Conservation (phyloP, 1,140 invertebrate genomes). For the Drosophila malerkotliana region DNA sequence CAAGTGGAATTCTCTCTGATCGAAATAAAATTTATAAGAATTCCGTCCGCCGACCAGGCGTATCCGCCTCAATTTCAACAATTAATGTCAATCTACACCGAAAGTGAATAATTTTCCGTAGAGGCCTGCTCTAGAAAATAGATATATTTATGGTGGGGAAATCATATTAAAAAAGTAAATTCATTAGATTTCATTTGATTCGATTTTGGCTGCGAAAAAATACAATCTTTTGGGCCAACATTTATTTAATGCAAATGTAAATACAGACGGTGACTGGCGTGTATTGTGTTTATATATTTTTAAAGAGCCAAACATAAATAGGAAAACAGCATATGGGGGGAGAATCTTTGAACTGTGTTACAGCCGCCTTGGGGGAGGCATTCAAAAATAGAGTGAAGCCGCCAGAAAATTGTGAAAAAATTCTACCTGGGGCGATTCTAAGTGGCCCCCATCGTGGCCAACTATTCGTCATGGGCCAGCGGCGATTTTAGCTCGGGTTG, state of each 20-base stretch:
- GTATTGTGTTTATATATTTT: slow-evolving; percentile 47
- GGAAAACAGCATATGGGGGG: slow-evolving; percentile 8
- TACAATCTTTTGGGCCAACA: slow-evolving; percentile 46
- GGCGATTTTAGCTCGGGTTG: slow-evolving; percentile 13
- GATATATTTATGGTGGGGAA: slow-evolving; percentile 34
- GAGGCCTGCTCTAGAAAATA: slow-evolving; percentile 10
- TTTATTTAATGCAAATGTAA: slow-evolving; percentile 59
- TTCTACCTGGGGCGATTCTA: slow-evolving; percentile 47
- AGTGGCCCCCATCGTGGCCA: slow-evolving; percentile 28
- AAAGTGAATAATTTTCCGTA: slow-evolving; percentile 52
- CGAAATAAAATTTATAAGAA: slow-evolving; percentile 28
- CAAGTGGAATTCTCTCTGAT: slow-evolving; percentile 4
- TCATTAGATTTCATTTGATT: slow-evolving; percentile 65
- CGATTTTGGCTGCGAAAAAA: slow-evolving; percentile 25
- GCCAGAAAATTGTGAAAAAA: slow-evolving; percentile 19
- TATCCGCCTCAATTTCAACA: slow-evolving; percentile 66
- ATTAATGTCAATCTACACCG: slow-evolving; percentile 72
- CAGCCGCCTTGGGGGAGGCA: slow-evolving; percentile 26
- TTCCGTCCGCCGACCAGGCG: slow-evolving; percentile 11
- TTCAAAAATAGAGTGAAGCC: slow-evolving; percentile 48
- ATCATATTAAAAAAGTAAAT: slow-evolving; percentile 54
- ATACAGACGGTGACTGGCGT: slow-evolving; percentile 39
- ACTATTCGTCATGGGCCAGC: slow-evolving; percentile 5
- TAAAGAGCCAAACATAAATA: slow-evolving; percentile 31
- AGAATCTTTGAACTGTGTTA: slow-evolving; percentile 64